A percentile compares a stretch with the other conserved stretches of the same genome.
Conservation (phyloP, 1,140 invertebrate species). For the Conopomorpha cramerella region DNA sequence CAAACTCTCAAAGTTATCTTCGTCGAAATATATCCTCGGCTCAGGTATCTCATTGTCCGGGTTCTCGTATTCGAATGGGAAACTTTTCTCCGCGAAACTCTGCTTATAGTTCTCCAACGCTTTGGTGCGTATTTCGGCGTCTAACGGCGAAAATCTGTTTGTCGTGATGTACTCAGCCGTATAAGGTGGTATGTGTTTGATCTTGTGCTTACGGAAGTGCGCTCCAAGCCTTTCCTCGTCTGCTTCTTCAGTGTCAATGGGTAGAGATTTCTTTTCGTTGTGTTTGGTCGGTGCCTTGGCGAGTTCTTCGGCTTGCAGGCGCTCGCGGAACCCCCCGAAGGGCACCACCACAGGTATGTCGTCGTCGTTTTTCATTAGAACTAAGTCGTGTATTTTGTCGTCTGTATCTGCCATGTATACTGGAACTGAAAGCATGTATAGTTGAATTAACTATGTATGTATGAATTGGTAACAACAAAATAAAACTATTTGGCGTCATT, state of each 20-base stretch:
- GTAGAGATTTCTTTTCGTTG: conserved; percentile 43
- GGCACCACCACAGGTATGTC: conserved; percentile 36
- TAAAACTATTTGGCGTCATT: conserved; percentile 1
- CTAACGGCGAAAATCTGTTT: conserved; percentile 36
- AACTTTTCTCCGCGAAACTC: conserved; percentile 45
- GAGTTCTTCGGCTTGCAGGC: conserved; percentile 28
- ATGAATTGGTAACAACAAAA: background rate
- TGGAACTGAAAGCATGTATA: too few relatives aligned
- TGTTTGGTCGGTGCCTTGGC: conserved; percentile 17
- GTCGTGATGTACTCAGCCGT: conserved; percentile 41
- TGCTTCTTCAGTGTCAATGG: conserved; percentile 17
- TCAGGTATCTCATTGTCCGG: conserved; percentile 54
- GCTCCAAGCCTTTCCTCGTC: conserved; percentile 42
- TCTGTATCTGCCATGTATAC: too few relatives aligned
- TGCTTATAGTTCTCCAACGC: conserved; percentile 46
- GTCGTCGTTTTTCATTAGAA: conserved; percentile 26
- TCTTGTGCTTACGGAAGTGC: conserved; percentile 39
- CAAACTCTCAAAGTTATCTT: conserved; percentile 44
- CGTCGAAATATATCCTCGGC: conserved; percentile 58
- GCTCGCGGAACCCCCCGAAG: conserved; percentile 45
- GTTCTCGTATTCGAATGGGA: conserved; percentile 49
- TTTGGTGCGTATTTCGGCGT: conserved; percentile 42
- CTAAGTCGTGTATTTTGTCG: conserved; percentile 38
- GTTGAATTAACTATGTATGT: too few relatives aligned
- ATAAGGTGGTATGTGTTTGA: conserved; percentile 22